Evolutionary conservation across 64 coral and sea anemone genomes (phyloP).

Genomic region (Montipora cactus): DNA sequence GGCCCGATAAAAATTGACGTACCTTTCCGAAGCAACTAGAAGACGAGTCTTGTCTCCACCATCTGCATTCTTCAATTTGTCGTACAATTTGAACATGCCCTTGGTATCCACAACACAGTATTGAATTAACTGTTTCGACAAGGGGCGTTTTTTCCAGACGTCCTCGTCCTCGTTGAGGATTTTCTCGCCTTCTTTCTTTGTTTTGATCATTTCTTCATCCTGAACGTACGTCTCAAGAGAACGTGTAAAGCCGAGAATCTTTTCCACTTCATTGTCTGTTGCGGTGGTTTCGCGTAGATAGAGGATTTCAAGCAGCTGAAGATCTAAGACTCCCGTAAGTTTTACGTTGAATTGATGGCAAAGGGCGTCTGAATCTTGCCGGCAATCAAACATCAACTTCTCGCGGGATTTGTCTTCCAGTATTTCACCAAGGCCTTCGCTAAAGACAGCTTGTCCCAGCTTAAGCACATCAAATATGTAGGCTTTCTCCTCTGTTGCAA

Average conservation of each 20-base stretch:
- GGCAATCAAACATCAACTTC: conserved; percentile 88
- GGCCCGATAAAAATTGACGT: conserved; percentile 67
- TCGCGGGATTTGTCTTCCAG: conserved; percentile 68
- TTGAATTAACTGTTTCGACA: conserved; percentile 16
- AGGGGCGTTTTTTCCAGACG: conserved; percentile 53
- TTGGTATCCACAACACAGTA: conserved; percentile 68
- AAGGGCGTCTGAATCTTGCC: conserved; percentile 78
- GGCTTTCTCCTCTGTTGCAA: conserved; percentile 71
- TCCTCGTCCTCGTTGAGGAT: background rate
- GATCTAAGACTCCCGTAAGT: conserved; percentile 67
- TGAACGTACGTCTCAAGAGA: conserved; percentile 56
- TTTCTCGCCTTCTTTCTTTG: conserved; percentile 39
- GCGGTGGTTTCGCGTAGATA: conserved; percentile 19
- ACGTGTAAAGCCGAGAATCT: conserved; percentile 42
- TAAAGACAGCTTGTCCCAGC: conserved; percentile 58
- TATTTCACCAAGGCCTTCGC: conserved; percentile 57
- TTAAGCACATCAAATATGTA: conserved; percentile 72
- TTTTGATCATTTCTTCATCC: conserved; percentile 25
- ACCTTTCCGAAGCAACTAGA: conserved; percentile 70
- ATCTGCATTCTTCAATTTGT: conserved; percentile 46
- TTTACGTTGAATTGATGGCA: conserved; percentile 70
- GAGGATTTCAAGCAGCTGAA: conserved; percentile 82
- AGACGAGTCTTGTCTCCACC: conserved; percentile 19
- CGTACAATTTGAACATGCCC: conserved; percentile 62
- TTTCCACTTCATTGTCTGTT: background rate